These are phyloP conservation scores for Papilio machaon DNA, from an alignment of 1,140 invertebrate species.

Conservation along the genomic window DNA sequence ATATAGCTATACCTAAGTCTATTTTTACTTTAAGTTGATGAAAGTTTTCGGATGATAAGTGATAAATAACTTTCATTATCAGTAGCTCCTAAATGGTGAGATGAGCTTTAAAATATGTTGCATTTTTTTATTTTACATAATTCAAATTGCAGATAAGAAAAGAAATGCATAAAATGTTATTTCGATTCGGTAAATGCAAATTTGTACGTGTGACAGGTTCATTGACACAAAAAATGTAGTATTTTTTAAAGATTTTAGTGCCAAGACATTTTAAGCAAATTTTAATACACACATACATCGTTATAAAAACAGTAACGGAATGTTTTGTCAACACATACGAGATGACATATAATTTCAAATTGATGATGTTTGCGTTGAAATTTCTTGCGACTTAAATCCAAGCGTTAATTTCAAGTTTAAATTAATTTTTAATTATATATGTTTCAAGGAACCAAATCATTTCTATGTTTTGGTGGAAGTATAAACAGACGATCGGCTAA, in stretches of 20 bases:
- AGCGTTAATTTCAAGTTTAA: background rate
- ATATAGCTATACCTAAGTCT: background rate
- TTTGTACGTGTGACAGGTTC: background rate
- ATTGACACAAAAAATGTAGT: background rate
- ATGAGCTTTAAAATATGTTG: background rate
- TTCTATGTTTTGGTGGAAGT: too few species aligned
- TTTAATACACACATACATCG: background rate
- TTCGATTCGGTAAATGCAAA: background rate
- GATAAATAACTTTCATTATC: too few species aligned
- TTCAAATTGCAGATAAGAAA: too few species aligned
- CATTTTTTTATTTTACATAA: background rate
- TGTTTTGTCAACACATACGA: too few species aligned
- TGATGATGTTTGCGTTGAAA: background rate
- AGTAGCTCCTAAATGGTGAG: background rate
- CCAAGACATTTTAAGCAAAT: background rate
- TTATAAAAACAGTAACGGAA: too few species aligned
- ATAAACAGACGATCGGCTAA: too few species aligned
- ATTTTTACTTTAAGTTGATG: too few species aligned
- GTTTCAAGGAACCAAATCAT: too few species aligned
- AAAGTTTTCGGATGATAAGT: too few species aligned
- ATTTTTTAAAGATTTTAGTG: conserved; percentile 2
- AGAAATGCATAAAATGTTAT: too few species aligned
- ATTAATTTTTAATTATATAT: background rate
- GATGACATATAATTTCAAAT: too few species aligned
- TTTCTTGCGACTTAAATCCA: background rate